A percentile compares a stretch with the other conserved stretches of the same genome.
phyloP scores from a whole-genome alignment of 2,888 invertebrate species.

The Drosophila rellima region DNA sequence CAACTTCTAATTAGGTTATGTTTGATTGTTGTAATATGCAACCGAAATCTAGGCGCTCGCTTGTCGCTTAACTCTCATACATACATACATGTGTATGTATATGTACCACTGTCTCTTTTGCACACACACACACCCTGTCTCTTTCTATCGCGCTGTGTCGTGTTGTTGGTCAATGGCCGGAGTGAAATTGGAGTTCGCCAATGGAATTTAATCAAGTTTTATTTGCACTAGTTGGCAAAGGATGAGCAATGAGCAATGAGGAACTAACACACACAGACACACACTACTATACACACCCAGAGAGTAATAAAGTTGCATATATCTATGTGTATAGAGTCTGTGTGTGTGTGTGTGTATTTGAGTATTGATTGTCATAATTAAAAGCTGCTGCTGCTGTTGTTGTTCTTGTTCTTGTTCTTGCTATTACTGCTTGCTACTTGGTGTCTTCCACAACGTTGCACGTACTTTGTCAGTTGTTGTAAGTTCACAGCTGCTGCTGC shows the following conservation, averaged over 20 bases:
- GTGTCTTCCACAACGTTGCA: constrained; percentile 46
- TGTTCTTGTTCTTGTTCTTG: constrained; percentile 28
- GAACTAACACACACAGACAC: constrained; percentile 16
- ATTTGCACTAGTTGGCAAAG: constrained; percentile 70
- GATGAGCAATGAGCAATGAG: constrained; percentile 65
- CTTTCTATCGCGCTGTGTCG: constrained; percentile 19
- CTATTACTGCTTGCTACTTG: constrained; percentile 34
- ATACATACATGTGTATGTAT: no score
- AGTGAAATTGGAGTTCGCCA: constrained; percentile 70
- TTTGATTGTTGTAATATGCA: constrained; percentile 77
- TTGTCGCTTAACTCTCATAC: constrained; percentile 22
- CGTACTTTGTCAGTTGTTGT: constrained; percentile 45
- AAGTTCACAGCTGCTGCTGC: constrained; percentile 37
- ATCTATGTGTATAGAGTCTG: constrained; percentile 9
- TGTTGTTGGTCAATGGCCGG: constrained; percentile 38
- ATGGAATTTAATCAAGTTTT: constrained; percentile 81
- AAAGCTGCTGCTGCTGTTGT: constrained; percentile 62
- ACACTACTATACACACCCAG: constrained; percentile 12
- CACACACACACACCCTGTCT: constrained; percentile 10
- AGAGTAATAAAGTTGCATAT: constrained; percentile 48
- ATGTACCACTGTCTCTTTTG: background rate
- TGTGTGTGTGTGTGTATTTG: constrained; percentile 37
- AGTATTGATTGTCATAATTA: constrained; percentile 79
- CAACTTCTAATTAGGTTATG: constrained; percentile 77
- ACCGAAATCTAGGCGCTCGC: constrained; percentile 42